Evolutionary conservation across 2,888 invertebrate genomes (phyloP).

Genomic region (Bibio marci): DNA sequence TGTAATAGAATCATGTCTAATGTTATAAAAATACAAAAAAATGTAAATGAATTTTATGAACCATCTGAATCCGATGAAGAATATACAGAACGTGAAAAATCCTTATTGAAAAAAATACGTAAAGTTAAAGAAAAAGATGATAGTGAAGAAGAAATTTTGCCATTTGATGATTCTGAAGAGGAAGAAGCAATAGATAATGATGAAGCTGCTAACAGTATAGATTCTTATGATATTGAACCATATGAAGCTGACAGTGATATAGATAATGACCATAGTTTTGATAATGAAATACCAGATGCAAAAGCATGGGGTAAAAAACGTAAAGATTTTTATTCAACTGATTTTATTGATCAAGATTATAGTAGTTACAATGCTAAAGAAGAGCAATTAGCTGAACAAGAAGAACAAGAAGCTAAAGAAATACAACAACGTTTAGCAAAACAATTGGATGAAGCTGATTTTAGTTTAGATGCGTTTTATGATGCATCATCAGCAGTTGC

Average conservation of each 20-base stretch:
- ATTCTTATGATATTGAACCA: slow-evolving; percentile 29
- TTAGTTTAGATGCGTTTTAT: slow-evolving; percentile 39
- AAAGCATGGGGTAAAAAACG: slow-evolving; percentile 82
- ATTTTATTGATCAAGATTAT: slow-evolving; percentile 78
- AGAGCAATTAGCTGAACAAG: slow-evolving; percentile 56
- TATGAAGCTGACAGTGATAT: slow-evolving; percentile 50
- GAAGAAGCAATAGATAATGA: slow-evolving; percentile 29
- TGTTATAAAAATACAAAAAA: no score
- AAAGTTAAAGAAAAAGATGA: slow-evolving; percentile 34
- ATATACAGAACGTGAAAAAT: slow-evolving; percentile 46
- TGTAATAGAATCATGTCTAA: no score
- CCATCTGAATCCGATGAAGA: slow-evolving; percentile 57
- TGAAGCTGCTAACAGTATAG: slow-evolving; percentile 17
- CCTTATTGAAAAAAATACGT: slow-evolving; percentile 40
- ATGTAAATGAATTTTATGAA: slow-evolving; percentile 40
- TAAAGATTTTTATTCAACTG: slow-evolving; percentile 64
- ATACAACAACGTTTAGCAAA: slow-evolving; percentile 61
- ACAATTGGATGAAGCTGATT: slow-evolving; percentile 64
- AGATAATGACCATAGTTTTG: slow-evolving; percentile 45
- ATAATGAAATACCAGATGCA: slow-evolving; percentile 59
- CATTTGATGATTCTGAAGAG: slow-evolving; percentile 34
- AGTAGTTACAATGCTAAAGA: slow-evolving; percentile 43
- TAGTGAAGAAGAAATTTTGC: slow-evolving; percentile 45
- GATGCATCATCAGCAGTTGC: not conserved
- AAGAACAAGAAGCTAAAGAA: slow-evolving; percentile 68